phyloP scores from a whole-genome alignment of 2,113 vertebrate species.

The Sinocyclocheilus anshuiensis region DNA sequence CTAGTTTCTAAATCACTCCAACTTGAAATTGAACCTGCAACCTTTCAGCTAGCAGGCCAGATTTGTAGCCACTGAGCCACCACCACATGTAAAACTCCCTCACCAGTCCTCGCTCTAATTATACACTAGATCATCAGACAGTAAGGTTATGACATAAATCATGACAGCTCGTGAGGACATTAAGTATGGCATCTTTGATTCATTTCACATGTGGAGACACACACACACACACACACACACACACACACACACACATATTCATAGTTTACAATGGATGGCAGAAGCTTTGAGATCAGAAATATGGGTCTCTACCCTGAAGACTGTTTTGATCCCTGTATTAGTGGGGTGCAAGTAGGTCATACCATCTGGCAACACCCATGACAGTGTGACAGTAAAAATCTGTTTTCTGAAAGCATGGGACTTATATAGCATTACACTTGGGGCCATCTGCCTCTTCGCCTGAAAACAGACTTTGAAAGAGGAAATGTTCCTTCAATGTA shows the following conservation, averaged over 20 bases:
- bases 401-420: conserved; percentile 35
- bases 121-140: conserved; percentile 39
- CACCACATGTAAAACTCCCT: neutral
- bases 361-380: conserved; percentile 31
- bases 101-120: conserved; percentile 28
- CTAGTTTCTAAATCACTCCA: conserved; percentile 18
- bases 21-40: conserved; percentile 6
- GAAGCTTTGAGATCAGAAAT: conserved; percentile 40
- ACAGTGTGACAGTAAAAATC: conserved; percentile 38
- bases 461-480: conserved; percentile 32
- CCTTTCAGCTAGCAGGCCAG: neutral
- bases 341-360: conserved; percentile 42
- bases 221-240: neutral
- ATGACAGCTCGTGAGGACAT: conserved; percentile 26
- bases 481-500: conserved; percentile 14
- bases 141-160: neutral
- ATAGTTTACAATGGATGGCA: conserved; percentile 13
- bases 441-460: conserved; percentile 6
- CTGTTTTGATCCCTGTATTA: conserved; percentile 43
- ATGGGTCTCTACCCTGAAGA: conserved; percentile 39
- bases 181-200: neutral
- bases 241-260: neutral
- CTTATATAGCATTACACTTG: conserved; percentile 43
- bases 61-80: neutral
- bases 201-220: neutral